Evolutionary conservation across 2,888 invertebrate species (phyloP), one percentile per base, ranked within the genome.

Genomic region (Belgica antarctica): DNA sequence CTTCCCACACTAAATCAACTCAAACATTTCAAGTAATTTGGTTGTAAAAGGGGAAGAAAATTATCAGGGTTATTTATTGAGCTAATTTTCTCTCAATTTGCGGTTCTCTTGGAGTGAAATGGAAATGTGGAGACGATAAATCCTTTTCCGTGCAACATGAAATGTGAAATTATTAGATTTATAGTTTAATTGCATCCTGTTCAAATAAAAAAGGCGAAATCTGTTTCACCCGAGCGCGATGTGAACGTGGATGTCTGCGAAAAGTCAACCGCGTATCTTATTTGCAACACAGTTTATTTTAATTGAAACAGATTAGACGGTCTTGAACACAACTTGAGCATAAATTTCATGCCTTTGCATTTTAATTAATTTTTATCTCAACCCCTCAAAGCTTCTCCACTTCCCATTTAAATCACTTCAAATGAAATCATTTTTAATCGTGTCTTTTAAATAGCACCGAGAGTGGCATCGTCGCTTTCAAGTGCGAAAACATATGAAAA

Each of bases 161-260:
- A 68, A 57, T 68, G 57, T 24, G 52, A 68, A 68, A 28, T 68
- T 68, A 68, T 68, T 68, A 68, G 68, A 68, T 68, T 68, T 68
- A 68, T 68, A 22, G 68, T 47, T 57, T 68, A 52, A 68, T 68
- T 68, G 34, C 68, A 57, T 68, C 68, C 68, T 36, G 46, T 24
- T 46, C 46, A 65, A 65, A 46, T 36, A 47, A 46, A 31, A 36
- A 59, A n/a, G 15, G 4, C 15, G 4, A 59, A 59, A 59, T 25
- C 12, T 46, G 46, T 7, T 12, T 3, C n/a, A 8, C 25, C n/a
- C 27, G 7, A 25, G 59, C 52, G 24, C 24, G 52, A 22, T 8
- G 24, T 15, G 10, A 4, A 52, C n/a, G 3, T 24, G 24, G 24
- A 52, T 22, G n/a, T n/a, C n/a, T n/a, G n/a, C n/a, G 17, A 19